Base-by-base conservation (phyloP, 2,888 invertebrate genomes). In the Nowickia ferox region DNA sequence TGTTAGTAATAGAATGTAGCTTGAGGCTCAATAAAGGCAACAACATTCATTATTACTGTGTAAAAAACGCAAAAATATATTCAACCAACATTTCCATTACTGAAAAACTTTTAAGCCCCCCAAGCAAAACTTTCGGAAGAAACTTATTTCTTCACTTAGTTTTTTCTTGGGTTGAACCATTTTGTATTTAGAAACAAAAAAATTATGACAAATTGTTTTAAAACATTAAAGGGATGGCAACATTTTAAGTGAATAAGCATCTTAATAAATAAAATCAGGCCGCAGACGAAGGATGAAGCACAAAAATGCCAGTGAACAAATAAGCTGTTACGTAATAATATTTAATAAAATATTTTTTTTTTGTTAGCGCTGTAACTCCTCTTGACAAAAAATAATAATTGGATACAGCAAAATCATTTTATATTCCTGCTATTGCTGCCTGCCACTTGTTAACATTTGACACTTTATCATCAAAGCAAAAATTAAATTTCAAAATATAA, bases 191-290 rank as follows among this genome's bases (percentile, higher is more conserved):
- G n/a, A 61, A 76, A 69, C 17, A 17, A 61, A 59, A 79, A 72
- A 74, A 74, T 69, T 79, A 75, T 82, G 85, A 85, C 82, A 85
- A 82, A 85, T 79, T 78, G 82, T 77, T 82, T 85, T 82, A 69
- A 66, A 68, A 46, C 68, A 85, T 65, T 71, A 85, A 63, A 68
- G 77, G 53, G 17, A 75, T 82, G 82, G 65, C 51, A 82, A 75
- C 61, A 78, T 75, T 82, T 85, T 85, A 82, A 85, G 85, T 85
- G 85, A 85, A 85, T 85, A 85, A 85, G 57, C 82, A 75, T 85
- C 82, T 85, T 82, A 78, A 82, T 85, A 85, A 82, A 78, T 78
- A 82, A 82, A 81, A 78, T 75, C 59, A 65, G 71, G 63, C 57
- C 44, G 51, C 48, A 42, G 65, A 72, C 42, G 48, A 69, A 69